Percentiles rank a stretch among this genome's conserved stretches.
Conservation (phyloP, 2,888 invertebrate genomes). For the Barypeithes pellucidus region DNA sequence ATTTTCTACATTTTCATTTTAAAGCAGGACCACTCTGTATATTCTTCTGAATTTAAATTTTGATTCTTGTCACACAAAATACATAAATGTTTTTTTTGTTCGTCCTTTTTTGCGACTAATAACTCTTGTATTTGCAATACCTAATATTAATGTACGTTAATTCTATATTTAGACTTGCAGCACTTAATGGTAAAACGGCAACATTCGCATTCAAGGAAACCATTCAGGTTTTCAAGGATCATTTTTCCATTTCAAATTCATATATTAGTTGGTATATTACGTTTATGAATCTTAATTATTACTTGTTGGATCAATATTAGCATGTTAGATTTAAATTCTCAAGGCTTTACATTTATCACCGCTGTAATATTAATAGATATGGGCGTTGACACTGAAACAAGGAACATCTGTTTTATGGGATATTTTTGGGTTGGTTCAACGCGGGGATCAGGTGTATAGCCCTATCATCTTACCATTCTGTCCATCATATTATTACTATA, state of each 20-base stretch:
- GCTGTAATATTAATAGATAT: not conserved
- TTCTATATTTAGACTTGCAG: conserved; percentile 4
- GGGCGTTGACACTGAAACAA: conserved; percentile 3
- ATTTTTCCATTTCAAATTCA: not conserved
- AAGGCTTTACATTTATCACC: not conserved
- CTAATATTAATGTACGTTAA: not conserved
- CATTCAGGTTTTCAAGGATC: conserved; percentile 3
- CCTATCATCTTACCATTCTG: too few species aligned
- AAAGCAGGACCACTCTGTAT: too few species aligned
- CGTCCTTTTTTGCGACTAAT: too few species aligned
- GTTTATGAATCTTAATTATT: conserved; percentile 7
- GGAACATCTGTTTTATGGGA: not conserved
- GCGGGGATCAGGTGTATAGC: not conserved
- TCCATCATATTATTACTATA: too few species aligned
- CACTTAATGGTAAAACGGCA: not conserved
- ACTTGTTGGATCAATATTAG: conserved; percentile 5
- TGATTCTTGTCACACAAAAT: too few species aligned
- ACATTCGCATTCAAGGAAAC: conserved; percentile 13
- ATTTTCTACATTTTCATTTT: too few species aligned
- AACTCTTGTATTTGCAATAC: too few species aligned
- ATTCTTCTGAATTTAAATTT: too few species aligned
- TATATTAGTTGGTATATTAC: too few species aligned
- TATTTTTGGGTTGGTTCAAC: not conserved
- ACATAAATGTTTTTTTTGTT: too few species aligned
- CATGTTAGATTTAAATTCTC: not conserved